Evolutionary conservation across 2,888 invertebrate species (phyloP), one percentile per base, ranked within the genome.

Genomic region (Miltochrista miniata): DNA sequence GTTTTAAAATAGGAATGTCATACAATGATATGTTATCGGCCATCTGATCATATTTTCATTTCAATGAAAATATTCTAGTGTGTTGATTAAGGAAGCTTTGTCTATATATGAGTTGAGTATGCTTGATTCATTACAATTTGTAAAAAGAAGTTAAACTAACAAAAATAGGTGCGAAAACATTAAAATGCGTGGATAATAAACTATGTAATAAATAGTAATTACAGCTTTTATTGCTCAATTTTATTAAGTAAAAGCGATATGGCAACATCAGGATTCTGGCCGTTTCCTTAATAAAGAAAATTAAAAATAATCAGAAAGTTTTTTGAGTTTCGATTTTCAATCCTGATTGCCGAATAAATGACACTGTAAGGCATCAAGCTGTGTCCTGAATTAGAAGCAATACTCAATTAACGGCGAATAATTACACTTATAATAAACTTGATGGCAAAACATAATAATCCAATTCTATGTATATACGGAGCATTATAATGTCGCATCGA

Each of bases 101-200:
- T 24, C 18, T 2, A 2, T 24, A 24, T 2, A 24, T 24, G 18
- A 24, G 2, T 24, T 24, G 5, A 4, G 18, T 5, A 24, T 24
- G 2, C 18, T 5, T 24, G 5, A 4, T 24, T 24, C 2, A 24
- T 24, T 24, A 24, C 5, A 24, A 24, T 24, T 24, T 43, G 47
- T 50, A 55, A 38, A 46, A 45, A 56, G 56, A 60, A 51, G 42
- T 54, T 45, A 50, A 56, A 63, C 43, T 34, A 51, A 57, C 42
- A 46, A 55, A 57, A 64, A 50, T 51, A 55, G 54, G 69, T 68
- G 66, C 66, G 31, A 61, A 68, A 68, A 45, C 38, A 59, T 51
- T 65, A 45, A 68, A 56, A 69, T 66, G 66, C 69, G 42, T 35
- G 35, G 10, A 24, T 44, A 2, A n/a, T n/a, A n/a, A n/a, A 24